Evolutionary conservation across 2,888 invertebrate species (phyloP), one percentile per base, ranked within the genome.

Genomic region (Aphidoletes aphidimyza): DNA sequence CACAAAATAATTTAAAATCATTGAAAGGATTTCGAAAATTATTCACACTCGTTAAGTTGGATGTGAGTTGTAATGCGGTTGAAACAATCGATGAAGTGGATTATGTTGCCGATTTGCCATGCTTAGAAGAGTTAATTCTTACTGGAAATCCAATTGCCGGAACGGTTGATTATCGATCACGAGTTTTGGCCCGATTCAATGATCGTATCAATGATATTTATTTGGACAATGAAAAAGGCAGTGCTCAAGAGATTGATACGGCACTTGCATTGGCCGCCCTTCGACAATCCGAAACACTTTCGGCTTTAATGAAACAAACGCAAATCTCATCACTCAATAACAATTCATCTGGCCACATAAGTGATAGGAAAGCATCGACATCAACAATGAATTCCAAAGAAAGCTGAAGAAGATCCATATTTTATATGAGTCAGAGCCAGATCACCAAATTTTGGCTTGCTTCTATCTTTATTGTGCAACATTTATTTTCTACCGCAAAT

Each of bases 181-280:
- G 96, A 88, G 95, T 97, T 1, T 91, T 98, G 86, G 96, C 97
- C 87, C 93, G 95, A 87, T 98, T 98, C 88, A 95, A 95, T 84
- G 93, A 93, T 83, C 92, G 97, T 86, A 96, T 96, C 87, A 91
- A 92, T 19, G 96, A 97, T 89, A 93, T 98, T 49, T 94, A 93
- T 88, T 90, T 98, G 85, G 98, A 99, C 88, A 96, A 96, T 88
- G 95, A 96, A 88, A 94, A 93, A 86, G 95, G 97, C 0, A 94
- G 95, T 17, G 95, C 95, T 88, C 94, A 95, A 87, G 98, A 98
- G 89, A 89, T 98, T 87, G 98, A 98, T 88, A 98, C 96, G 1
- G 97, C 98, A 0, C 93, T 96, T 54, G 95, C 98, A 49, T 90
- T 98, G 86, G 95, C 97, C 89, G 98, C 98, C 0, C 91, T 98